A percentile compares a stretch with the other conserved stretches of the same genome.
Evolutionary conservation across 2,113 vertebrate species (phyloP).

Genomic region (Laterallus jamaicensis): DNA sequence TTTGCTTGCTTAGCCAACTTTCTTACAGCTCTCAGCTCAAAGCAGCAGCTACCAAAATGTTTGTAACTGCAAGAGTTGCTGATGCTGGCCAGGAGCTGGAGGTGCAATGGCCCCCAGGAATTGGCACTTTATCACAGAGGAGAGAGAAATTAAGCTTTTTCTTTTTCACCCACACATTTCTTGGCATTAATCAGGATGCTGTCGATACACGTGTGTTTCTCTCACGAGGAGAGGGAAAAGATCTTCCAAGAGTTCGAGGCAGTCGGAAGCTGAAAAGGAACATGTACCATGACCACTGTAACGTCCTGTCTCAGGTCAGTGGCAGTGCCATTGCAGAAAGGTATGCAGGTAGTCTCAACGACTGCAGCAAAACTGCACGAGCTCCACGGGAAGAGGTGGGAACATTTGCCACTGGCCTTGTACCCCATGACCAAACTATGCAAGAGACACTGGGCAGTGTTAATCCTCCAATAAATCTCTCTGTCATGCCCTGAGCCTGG

Average conservation of each 20-base stretch:
- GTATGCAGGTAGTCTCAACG: not conserved
- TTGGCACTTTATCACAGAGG: not conserved
- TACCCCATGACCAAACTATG: not conserved
- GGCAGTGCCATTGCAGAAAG: not conserved
- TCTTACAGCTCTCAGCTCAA: not conserved
- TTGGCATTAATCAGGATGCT: not conserved
- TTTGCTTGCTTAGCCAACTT: not conserved
- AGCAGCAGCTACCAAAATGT: not conserved
- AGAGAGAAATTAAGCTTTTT: not conserved
- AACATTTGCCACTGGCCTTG: not conserved
- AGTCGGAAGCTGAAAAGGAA: not conserved
- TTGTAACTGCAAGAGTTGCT: not conserved
- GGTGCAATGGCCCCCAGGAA: not conserved
- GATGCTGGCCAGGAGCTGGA: not conserved
- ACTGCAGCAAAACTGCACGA: not conserved
- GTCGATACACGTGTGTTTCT: fast-evolving
- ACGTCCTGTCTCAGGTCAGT: not conserved
- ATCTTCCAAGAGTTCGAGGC: not conserved
- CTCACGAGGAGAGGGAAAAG: not conserved
- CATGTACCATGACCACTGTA: not conserved
- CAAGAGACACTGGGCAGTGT: not conserved
- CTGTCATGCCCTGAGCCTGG: not conserved
- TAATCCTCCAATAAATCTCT: not conserved
- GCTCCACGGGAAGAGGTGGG: not conserved
- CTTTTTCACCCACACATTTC: not conserved